Conservation (phyloP, 2,888 invertebrate genomes). For the Zaprionus bogoriensis region DNA sequence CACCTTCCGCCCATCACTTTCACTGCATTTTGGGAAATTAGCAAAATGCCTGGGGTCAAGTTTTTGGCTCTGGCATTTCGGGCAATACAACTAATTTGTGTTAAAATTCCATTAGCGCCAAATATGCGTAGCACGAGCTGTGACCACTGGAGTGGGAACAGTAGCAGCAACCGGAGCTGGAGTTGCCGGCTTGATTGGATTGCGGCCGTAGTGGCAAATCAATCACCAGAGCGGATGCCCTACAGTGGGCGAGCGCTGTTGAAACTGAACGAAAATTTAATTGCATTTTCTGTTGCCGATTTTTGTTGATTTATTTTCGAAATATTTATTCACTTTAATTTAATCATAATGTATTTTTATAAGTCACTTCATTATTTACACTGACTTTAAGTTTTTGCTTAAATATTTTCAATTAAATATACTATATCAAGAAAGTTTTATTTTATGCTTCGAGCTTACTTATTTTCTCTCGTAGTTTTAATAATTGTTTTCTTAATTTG, state of each 20-base stretch:
- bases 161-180: background rate
- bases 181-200: conserved; percentile 20
- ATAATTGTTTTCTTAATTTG: background rate
- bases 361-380: no score
- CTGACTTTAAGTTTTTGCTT: no score
- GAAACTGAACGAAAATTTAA: no score
- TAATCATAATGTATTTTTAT: no score
- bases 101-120: conserved; percentile 59
- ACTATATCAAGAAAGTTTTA: no score
- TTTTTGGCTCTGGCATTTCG: conserved; percentile 37
- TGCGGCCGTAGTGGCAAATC: conserved; percentile 33
- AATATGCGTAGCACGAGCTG: conserved; percentile 4
- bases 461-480: background rate
- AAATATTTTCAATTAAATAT: no score
- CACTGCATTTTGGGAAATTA: conserved; percentile 23
- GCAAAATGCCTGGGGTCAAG: conserved; percentile 53
- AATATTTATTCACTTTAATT: no score
- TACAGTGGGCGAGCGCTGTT: background rate
- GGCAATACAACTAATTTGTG: conserved; percentile 62
- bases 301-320: no score
- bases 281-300: no score
- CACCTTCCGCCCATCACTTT: background rate
- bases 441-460: no score
- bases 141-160: background rate
- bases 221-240: conserved; percentile 34